Conservation (phyloP, 2,113 vertebrate genomes). For the Ceratotherium simum region DNA sequence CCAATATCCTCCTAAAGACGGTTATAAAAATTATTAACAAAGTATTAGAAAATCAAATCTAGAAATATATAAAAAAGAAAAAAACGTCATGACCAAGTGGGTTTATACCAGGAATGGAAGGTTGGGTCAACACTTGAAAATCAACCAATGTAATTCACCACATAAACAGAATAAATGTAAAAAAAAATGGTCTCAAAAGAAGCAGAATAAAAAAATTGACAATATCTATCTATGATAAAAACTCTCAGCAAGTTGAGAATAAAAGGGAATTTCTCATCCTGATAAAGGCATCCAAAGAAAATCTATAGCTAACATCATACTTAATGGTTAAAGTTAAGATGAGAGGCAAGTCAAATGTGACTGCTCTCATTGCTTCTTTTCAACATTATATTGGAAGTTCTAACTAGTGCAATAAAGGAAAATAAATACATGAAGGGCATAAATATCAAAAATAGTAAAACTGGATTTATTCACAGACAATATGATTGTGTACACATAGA, state of each 20-base stretch:
- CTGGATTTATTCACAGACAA: not conserved
- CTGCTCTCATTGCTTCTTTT: not conserved
- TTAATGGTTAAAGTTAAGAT: not conserved
- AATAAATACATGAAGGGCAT: not conserved
- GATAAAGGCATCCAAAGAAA: not conserved
- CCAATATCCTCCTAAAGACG: not conserved
- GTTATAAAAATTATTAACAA: not conserved
- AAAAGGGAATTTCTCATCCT: not conserved
- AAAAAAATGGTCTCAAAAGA: not conserved
- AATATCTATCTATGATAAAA: not conserved
- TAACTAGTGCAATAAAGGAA: not conserved
- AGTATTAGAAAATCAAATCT: slow-evolving; percentile 6
- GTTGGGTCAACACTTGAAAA: slow-evolving; percentile 30
- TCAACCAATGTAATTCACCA: not conserved
- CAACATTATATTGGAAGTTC: not conserved
- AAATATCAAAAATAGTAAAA: slow-evolving; percentile 22
- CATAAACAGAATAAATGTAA: not conserved
- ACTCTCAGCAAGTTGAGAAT: not conserved
- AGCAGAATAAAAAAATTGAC: not conserved
- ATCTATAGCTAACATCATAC: not conserved
- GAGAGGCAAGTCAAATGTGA: not conserved
- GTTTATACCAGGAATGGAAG: not conserved
- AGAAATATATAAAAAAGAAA: slow-evolving; percentile 31
- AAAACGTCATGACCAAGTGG: not conserved
- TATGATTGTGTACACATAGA: not conserved